These are phyloP conservation scores for Odontamblyopus lacepedii DNA, from an alignment of 2,797 vertebrate species.

Conservation along the genomic window DNA sequence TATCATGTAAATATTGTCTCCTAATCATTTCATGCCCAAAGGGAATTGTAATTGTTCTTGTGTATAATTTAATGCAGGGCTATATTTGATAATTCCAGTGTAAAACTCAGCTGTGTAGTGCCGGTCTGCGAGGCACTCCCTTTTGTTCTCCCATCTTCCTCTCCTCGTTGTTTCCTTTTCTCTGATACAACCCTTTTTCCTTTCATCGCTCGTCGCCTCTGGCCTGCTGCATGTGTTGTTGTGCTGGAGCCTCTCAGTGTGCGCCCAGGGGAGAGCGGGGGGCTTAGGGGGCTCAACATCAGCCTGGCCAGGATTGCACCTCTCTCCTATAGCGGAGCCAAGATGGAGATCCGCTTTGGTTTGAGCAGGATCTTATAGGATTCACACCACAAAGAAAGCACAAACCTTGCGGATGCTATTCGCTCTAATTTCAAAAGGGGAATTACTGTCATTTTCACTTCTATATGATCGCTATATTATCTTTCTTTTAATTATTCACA, in stretches of 20 bases:
- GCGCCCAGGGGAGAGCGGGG: constrained; percentile 34
- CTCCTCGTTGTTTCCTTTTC: constrained; percentile 33
- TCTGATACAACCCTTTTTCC: constrained; percentile 26
- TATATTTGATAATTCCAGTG: not conserved
- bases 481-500: constrained; percentile 35
- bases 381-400: constrained; percentile 7
- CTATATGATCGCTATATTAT: constrained; percentile 21
- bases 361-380: not conserved
- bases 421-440: constrained; percentile 1
- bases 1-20: not conserved
- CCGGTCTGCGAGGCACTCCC: constrained; percentile 9
- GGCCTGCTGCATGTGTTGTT: constrained; percentile 46
- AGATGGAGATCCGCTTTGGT: constrained; percentile 18
- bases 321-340: constrained; percentile 15
- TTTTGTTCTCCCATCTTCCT: constrained; percentile 31
- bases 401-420: not conserved
- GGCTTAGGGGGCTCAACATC: constrained; percentile 52
- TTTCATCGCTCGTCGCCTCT: constrained; percentile 38
- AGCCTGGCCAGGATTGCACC: constrained; percentile 35
- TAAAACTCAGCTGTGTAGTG: constrained; percentile 16
- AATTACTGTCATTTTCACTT: constrained; percentile 18
- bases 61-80: not conserved
- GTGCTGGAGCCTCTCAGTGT: constrained; percentile 47
- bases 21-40: not conserved
- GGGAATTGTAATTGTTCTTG: constrained; percentile 2